Evolutionary conservation across 2,888 invertebrate genomes (phyloP).

Genomic region (Palloptera scutellata): DNA sequence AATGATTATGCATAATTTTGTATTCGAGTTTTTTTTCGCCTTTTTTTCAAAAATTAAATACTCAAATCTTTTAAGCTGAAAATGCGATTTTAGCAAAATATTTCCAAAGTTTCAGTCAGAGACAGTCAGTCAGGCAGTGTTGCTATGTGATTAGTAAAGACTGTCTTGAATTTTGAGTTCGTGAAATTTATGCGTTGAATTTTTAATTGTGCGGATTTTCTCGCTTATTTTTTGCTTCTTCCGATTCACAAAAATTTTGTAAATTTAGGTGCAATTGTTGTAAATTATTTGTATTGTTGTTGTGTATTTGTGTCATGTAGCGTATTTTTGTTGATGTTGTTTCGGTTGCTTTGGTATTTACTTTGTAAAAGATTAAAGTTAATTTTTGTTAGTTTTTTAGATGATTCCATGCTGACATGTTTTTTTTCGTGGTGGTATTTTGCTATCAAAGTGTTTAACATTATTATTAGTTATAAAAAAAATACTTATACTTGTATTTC

Average conservation of each 20-base stretch:
- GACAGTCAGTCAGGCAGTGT: too few relatives aligned
- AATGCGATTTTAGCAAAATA: conserved; percentile 21
- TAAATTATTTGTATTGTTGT: too few relatives aligned
- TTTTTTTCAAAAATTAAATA: too few relatives aligned
- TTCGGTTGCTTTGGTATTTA: neutral
- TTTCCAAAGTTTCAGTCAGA: too few relatives aligned
- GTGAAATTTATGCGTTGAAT: neutral
- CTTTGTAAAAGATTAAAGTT: too few relatives aligned
- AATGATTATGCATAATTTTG: conserved; percentile 20
- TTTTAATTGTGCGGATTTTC: neutral
- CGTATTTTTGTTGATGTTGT: neutral
- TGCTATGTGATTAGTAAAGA: too few relatives aligned
- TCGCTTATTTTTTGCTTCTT: neutral
- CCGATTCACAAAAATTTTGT: neutral
- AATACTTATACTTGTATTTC: too few relatives aligned
- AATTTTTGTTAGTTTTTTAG: too few relatives aligned
- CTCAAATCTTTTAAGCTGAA: conserved; percentile 14
- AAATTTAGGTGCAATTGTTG: too few relatives aligned
- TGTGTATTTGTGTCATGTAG: neutral
- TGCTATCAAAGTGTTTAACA: neutral
- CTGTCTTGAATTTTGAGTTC: too few relatives aligned
- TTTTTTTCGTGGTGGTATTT: neutral
- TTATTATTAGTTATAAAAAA: neutral
- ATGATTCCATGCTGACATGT: neutral
- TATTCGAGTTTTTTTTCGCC: too few relatives aligned